Percentiles rank a stretch among this genome's conserved stretches.
Evolutionary conservation across 64 coral and sea anemone genomes (phyloP).

Genomic region (Montipora capricornis): DNA sequence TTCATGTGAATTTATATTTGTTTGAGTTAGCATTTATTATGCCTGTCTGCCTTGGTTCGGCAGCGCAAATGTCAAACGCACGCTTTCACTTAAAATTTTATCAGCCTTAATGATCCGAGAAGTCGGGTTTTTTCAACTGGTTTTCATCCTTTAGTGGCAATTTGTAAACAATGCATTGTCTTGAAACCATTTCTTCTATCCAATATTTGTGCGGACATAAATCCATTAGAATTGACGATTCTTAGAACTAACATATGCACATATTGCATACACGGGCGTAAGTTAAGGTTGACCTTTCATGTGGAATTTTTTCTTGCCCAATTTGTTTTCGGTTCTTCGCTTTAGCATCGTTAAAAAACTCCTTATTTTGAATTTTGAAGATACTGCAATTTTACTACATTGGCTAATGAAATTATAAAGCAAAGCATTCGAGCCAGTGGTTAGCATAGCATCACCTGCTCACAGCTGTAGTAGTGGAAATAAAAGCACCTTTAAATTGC

Average conservation of each 20-base stretch:
- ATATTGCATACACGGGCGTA: neutral
- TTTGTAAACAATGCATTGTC: slow-evolving; percentile 61
- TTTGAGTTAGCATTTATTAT: slow-evolving; percentile 16
- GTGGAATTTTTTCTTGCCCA: neutral
- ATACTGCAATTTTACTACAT: neutral
- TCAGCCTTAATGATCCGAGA: slow-evolving; percentile 10
- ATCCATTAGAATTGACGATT: slow-evolving; percentile 17
- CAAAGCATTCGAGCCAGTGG: neutral
- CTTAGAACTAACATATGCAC: neutral
- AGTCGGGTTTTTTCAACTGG: slow-evolving; percentile 34
- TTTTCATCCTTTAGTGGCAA: slow-evolving; percentile 53
- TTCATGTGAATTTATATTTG: neutral
- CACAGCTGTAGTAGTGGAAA: neutral
- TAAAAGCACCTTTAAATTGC: slow-evolving; percentile 37
- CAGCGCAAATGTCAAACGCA: neutral
- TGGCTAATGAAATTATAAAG: slow-evolving; percentile 52
- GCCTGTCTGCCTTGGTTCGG: neutral
- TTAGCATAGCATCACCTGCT: slow-evolving; percentile 39
- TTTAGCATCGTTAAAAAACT: neutral
- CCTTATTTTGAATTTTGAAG: neutral
- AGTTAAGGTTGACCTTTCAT: neutral
- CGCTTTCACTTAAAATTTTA: neutral
- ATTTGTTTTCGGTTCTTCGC: neutral
- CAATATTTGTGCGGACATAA: slow-evolving; percentile 31
- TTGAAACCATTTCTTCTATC: slow-evolving; percentile 36